Conservation (phyloP, 92 coral and sea anemone species). For the Epizoanthus rinbou region DNA sequence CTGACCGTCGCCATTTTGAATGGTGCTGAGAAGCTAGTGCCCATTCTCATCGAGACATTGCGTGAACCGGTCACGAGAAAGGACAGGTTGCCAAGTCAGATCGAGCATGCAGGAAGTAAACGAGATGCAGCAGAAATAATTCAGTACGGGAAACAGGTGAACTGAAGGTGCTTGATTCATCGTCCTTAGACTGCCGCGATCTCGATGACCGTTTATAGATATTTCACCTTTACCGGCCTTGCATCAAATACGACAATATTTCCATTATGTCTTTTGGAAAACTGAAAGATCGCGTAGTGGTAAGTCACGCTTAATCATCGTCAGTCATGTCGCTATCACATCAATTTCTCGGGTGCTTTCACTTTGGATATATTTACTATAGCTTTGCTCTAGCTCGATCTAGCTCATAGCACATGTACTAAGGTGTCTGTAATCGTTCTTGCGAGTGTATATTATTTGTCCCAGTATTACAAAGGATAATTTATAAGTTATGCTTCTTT, state of each 20-base stretch:
- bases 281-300: constrained; percentile 70
- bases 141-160: not conserved
- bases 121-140: not conserved
- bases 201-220: constrained; percentile 14
- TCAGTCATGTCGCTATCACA: not conserved
- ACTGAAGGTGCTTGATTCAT: not conserved
- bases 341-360: not conserved
- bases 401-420: no score
- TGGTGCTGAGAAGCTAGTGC: not conserved
- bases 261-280: constrained; percentile 63
- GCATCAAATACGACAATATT: constrained; percentile 1
- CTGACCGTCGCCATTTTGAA: constrained; percentile 91
- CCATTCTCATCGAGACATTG: not conserved
- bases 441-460: no score
- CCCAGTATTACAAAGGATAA: no score
- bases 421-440: no score
- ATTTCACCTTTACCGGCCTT: not conserved
- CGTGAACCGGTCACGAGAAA: not conserved
- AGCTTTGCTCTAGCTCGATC: not conserved
- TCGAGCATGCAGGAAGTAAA: constrained; percentile 4
- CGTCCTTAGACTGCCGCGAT: not conserved
- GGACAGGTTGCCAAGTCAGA: no score
- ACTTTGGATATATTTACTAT: not conserved
- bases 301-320: constrained; percentile 47
- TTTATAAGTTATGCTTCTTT: not conserved